Evolutionary conservation across 1,140 invertebrate species (phyloP), one percentile per base, ranked within the genome.

Genomic region (Mizuhopecten yessoensis): DNA sequence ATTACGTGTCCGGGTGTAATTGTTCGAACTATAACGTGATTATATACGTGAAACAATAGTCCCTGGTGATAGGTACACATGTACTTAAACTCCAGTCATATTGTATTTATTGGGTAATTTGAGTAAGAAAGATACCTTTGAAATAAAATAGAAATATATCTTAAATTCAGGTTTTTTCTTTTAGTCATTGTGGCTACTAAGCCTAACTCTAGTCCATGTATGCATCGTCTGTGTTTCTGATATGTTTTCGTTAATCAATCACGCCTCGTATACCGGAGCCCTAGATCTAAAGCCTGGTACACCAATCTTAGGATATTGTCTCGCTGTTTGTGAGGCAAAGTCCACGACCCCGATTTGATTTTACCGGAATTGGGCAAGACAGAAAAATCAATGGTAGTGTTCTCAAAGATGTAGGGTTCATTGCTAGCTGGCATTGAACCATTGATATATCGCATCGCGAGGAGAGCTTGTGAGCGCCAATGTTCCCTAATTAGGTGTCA

Each of bases 341-440:
- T 75, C n/a, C 57, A 75, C 23, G 57, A 75, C 57, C 57, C 57
- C 57, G n/a, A 29, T 75, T 29, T 75, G 23, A 75, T 75, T 75
- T 75, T 75, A 75, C 57, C 57, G 57, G 57, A 75, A 75, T 75
- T 75, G 57, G 57, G 23, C 9, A 75, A 75, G 57, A 75, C 57
- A 75, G 57, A 17, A 75, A 75, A 75, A 75, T 75, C 57, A 75
- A 75, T 75, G n/a, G 5, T 17, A 29, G 57, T 75, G 57, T 75
- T 75, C 20, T 75, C 57, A 75, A 75, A 75, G 57, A 75, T 29
- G 57, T 75, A 11, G n/a, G 57, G n/a, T 29, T 75, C 57, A 75
- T 75, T n/a, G 57, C n/a, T 75, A 75, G 57, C 15, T 9, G 5
- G 57, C 57, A 75, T 0, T 75, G 57, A 75, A 75, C 23, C 57